A percentile compares a stretch with the other conserved stretches of the same genome.
Evolutionary conservation across 1,140 invertebrate genomes (phyloP).

Genomic region (Pissodes strobi): DNA sequence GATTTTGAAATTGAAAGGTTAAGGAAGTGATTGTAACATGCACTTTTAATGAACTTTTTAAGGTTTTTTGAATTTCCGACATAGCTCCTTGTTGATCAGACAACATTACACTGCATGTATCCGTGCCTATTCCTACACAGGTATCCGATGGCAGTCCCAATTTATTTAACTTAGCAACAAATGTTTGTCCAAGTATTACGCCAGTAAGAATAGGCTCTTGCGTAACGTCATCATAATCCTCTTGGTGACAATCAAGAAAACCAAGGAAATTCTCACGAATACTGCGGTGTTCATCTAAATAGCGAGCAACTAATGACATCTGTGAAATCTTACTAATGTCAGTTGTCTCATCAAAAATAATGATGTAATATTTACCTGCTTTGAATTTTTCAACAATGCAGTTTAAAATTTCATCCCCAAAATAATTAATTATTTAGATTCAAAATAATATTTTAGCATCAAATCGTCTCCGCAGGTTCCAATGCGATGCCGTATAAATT

Average conservation of each 20-base stretch:
- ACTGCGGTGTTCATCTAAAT: not conserved
- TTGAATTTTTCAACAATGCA: not conserved
- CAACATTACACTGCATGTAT: slow-evolving; percentile 1
- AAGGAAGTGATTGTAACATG: too few species aligned
- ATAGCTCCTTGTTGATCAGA: too few species aligned
- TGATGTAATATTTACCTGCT: not conserved
- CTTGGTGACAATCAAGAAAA: not conserved
- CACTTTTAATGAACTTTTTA: too few species aligned
- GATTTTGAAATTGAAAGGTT: too few species aligned
- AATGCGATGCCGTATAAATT: too few species aligned
- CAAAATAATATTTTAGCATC: too few species aligned
- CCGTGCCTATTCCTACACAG: slow-evolving; percentile 5
- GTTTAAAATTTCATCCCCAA: too few species aligned
- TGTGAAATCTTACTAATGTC: too few species aligned
- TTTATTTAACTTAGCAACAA: not conserved
- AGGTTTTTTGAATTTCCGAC: not conserved
- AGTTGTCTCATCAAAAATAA: not conserved
- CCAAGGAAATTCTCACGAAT: not conserved
- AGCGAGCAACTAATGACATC: not conserved
- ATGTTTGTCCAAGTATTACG: not conserved
- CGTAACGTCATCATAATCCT: not conserved
- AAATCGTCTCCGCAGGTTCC: too few species aligned
- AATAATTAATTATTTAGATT: too few species aligned
- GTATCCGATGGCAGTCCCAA: not conserved
- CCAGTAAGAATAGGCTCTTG: not conserved